Base-by-base conservation (phyloP, 2,888 invertebrate species). In the Amorpha juglandis region DNA sequence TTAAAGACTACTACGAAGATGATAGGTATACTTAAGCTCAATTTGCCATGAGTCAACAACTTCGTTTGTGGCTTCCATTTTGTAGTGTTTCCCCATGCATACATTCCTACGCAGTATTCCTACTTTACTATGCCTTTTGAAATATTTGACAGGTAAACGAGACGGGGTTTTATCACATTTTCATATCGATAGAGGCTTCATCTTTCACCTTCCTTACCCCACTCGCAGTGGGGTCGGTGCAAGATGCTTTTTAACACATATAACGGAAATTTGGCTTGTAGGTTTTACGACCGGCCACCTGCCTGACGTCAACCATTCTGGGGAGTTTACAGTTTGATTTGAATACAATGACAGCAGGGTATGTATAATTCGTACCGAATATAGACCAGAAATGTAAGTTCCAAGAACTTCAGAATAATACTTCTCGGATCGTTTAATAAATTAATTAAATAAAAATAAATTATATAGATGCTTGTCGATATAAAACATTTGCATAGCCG, bases 401-500 rank as follows among this genome's bases (percentile, higher is more conserved):
- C 38, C 38, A 38, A 38, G 9, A 9, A 38, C 6, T 9, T 27
- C 27, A 27, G 27, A 27, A 27, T 27, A 27, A 42, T 6, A 42
- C 2, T 9, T 42, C 1, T 42, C 42, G 42, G 11, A 42, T 42
- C 42, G 4, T 12, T 19, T 2, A 7, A 7, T 48, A 50, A 9
- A 19, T 9, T 35, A 55, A 55, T 33, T 9, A 19, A 19, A 19
- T 45, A 12, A 27, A 45, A 47, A 63, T 21, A 14, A 27, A 8
- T 9, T 9, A 8, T 47, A 33, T 53, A 12, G n/a, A 33, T 33
- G 27, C 27, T 21, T n/a, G 12, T 3, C 14, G 16, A 33, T 27
- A 12, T 52, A n/a, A 53, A 53, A 53, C 55, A 47, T 64, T 42
- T 53, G 52, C 27, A 12, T 11, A 55, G 35, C n/a, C 8, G 47